Conservation (phyloP, 2,797 vertebrate genomes). For the Tinamus major region DNA sequence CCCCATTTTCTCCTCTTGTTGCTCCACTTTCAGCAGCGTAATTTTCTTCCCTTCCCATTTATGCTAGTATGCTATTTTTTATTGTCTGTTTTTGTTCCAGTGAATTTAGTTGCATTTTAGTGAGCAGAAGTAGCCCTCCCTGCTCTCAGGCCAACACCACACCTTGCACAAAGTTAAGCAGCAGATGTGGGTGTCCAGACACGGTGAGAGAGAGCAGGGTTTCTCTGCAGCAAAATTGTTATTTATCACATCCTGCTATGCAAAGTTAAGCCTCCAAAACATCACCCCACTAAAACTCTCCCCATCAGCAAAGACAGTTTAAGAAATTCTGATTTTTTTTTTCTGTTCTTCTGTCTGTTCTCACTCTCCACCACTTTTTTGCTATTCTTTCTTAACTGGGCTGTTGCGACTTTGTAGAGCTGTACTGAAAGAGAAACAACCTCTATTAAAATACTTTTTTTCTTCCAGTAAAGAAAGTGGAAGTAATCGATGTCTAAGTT, state of each 20-base stretch:
- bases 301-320: not conserved
- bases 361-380: not conserved
- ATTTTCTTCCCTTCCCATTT: not conserved
- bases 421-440: not conserved
- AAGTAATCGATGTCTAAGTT: not conserved
- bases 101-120: not conserved
- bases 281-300: not conserved
- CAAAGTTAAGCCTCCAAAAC: not conserved
- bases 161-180: not conserved
- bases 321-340: not conserved
- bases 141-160: not conserved
- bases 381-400: not conserved
- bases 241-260: not conserved
- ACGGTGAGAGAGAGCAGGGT: accelerated
- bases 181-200: not conserved
- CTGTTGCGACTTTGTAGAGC: not conserved
- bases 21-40: not conserved
- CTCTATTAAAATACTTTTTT: not conserved
- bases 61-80: not conserved
- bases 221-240: not conserved
- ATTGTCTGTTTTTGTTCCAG: not conserved
- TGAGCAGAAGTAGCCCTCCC: not conserved
- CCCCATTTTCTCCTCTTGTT: not conserved
- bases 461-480: not conserved
- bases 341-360: not conserved